These are phyloP conservation scores for Streblospio benedicti DNA, from an alignment of 1,140 invertebrate genomes.

Conservation along the genomic window DNA sequence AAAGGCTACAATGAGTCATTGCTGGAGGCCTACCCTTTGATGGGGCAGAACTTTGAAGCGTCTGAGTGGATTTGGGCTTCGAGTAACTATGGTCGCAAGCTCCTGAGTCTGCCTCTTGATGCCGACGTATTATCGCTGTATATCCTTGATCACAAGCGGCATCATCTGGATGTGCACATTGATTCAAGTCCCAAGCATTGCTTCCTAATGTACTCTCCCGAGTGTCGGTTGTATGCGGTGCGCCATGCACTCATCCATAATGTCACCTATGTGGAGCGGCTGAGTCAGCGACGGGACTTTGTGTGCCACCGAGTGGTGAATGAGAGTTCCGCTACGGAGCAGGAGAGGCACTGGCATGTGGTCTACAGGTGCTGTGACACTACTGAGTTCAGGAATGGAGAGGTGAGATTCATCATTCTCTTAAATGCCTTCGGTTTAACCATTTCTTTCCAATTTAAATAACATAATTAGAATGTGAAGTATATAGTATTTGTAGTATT, in stretches of 20 bases:
- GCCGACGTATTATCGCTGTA: slow-evolving; percentile 17
- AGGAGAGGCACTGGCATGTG: slow-evolving; percentile 4
- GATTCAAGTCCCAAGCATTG: not conserved
- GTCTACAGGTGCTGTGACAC: slow-evolving; percentile 14
- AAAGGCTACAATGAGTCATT: slow-evolving; percentile 2
- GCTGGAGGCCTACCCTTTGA: slow-evolving; percentile 16
- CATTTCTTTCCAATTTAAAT: too few relatives aligned
- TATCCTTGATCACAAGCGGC: slow-evolving; percentile 3
- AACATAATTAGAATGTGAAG: too few relatives aligned
- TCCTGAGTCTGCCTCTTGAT: slow-evolving; percentile 15
- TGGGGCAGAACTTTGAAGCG: slow-evolving; percentile 8
- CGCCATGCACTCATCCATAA: slow-evolving; percentile 4
- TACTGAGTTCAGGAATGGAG: not conserved
- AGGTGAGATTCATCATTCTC: too few relatives aligned
- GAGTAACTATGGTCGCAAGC: slow-evolving; percentile 9
- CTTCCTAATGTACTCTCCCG: slow-evolving; percentile 10
- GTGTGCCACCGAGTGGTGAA: slow-evolving; percentile 13
- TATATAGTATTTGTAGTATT: too few relatives aligned
- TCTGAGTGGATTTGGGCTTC: slow-evolving; percentile 17
- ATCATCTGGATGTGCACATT: not conserved
- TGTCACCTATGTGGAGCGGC: slow-evolving; percentile 6
- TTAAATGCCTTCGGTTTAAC: too few relatives aligned
- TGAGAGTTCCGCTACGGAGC: not conserved
- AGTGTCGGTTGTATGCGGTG: slow-evolving; percentile 10
- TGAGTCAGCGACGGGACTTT: slow-evolving; percentile 1